These are phyloP conservation scores for Cephus runcator DNA, from an alignment of 2,888 invertebrate genomes.

Conservation along the genomic window DNA sequence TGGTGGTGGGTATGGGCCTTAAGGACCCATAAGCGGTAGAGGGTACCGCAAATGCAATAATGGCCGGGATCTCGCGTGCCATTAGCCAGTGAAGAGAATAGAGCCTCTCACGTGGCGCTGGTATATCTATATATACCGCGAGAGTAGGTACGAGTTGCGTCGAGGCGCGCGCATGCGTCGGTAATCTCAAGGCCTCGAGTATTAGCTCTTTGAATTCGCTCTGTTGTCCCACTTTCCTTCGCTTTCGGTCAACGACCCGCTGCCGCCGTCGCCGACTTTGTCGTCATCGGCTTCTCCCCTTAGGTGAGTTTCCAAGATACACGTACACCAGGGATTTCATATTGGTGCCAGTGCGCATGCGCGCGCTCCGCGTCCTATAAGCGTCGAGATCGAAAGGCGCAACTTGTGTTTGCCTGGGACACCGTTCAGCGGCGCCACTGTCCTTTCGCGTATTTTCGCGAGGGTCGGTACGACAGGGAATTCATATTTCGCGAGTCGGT, in stretches of 20 bases:
- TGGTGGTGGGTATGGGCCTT: neutral
- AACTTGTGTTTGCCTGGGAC: slow-evolving; percentile 22
- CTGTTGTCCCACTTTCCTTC: slow-evolving; percentile 63
- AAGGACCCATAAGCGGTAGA: neutral
- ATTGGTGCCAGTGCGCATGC: neutral
- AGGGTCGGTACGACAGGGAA: slow-evolving; percentile 54
- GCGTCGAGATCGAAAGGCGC: neutral
- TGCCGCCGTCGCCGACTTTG: slow-evolving; percentile 12
- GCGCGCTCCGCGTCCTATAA: neutral
- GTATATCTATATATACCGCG: neutral
- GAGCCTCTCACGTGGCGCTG: neutral
- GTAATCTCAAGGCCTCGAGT: slow-evolving; percentile 63
- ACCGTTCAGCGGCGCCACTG: slow-evolving; percentile 56
- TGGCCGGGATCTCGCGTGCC: slow-evolving; percentile 18
- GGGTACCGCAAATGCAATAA: slow-evolving; percentile 3
- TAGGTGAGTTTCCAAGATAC: slow-evolving; percentile 60
- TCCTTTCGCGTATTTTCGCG: slow-evolving; percentile 49
- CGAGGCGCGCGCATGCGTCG: slow-evolving; percentile 55
- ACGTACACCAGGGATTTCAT: slow-evolving; percentile 35
- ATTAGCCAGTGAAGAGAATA: slow-evolving; percentile 32
- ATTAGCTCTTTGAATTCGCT: slow-evolving; percentile 59
- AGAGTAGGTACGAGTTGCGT: neutral
- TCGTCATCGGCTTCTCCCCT: slow-evolving; percentile 22
- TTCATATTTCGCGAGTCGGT: slow-evolving; percentile 38
- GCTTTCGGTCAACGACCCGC: slow-evolving; percentile 63